Conservation (phyloP, 2,888 invertebrate species). For the Perdita meconis region DNA sequence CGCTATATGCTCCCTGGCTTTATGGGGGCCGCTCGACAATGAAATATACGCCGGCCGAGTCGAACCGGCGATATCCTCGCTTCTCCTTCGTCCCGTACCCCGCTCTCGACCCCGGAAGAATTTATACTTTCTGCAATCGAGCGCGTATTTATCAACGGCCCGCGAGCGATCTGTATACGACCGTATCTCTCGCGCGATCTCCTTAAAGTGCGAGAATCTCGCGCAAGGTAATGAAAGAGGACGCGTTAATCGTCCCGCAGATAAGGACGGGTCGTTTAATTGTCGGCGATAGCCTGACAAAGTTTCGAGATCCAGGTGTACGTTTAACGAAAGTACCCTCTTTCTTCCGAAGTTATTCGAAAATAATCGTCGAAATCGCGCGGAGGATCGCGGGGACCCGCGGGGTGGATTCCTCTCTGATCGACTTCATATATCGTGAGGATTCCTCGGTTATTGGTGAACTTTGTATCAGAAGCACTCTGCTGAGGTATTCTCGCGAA, state of each 20-base stretch:
- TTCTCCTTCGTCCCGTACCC: neutral
- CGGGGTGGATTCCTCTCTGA: neutral
- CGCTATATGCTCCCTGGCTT: slow-evolving; percentile 43
- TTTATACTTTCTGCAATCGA: slow-evolving; percentile 51
- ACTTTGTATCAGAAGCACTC: too few species aligned
- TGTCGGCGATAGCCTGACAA: slow-evolving; percentile 26
- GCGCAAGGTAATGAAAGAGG: slow-evolving; percentile 17
- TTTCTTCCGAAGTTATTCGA: neutral
- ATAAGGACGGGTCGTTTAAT: slow-evolving; percentile 38
- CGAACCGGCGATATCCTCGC: neutral
- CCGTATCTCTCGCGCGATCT: slow-evolving; percentile 32
- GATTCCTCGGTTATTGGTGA: neutral
- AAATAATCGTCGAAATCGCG: neutral
- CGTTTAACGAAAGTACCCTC: neutral
- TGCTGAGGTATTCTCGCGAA: too few species aligned
- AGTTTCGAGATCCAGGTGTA: neutral
- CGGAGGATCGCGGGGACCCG: neutral
- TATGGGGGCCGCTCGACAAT: slow-evolving; percentile 33
- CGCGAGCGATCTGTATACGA: slow-evolving; percentile 36
- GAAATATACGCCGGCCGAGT: slow-evolving; percentile 31
- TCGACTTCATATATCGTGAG: neutral
- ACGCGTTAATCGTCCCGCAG: slow-evolving; percentile 15
- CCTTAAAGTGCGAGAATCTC: slow-evolving; percentile 27
- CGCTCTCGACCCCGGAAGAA: slow-evolving; percentile 8
- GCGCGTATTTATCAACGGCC: slow-evolving; percentile 34